Evolutionary conservation across 2,888 invertebrate species (phyloP).

Genomic region (Callyntrura sp.): DNA sequence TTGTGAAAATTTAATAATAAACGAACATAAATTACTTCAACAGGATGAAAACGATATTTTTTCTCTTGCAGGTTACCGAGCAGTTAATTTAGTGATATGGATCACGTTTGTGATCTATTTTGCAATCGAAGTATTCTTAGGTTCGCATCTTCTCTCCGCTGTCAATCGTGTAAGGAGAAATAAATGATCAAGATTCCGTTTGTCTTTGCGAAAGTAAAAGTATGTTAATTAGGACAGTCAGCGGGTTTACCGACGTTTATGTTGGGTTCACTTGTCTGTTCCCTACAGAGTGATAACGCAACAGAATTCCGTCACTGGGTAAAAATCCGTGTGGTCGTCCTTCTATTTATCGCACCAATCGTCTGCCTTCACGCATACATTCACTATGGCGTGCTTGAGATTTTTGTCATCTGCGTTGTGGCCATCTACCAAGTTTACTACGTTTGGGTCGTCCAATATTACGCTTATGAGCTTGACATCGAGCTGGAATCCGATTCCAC

Average conservation of each 20-base stretch:
- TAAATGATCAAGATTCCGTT: not conserved
- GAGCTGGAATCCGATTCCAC: slow-evolving; percentile 81
- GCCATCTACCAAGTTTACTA: slow-evolving; percentile 81
- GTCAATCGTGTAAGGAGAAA: slow-evolving; percentile 79
- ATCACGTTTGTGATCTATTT: slow-evolving; percentile 81
- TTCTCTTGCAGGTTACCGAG: slow-evolving; percentile 80
- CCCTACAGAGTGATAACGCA: slow-evolving; percentile 79
- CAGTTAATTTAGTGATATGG: slow-evolving; percentile 82
- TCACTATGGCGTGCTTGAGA: slow-evolving; percentile 79
- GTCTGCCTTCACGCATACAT: slow-evolving; percentile 79
- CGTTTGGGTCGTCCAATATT: slow-evolving; percentile 81
- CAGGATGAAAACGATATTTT: not conserved
- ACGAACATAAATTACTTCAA: not conserved
- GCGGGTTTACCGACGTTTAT: not conserved
- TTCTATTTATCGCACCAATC: slow-evolving; percentile 79
- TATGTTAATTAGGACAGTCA: not conserved
- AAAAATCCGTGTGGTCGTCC: slow-evolving; percentile 78
- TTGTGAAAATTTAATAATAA: slow-evolving; percentile 7
- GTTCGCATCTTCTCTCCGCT: slow-evolving; percentile 78
- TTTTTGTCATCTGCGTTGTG: slow-evolving; percentile 76
- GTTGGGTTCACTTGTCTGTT: not conserved
- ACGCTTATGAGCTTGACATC: slow-evolving; percentile 82
- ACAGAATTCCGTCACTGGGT: slow-evolving; percentile 81
- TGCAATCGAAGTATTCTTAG: slow-evolving; percentile 81
- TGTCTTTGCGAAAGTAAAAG: not conserved